These are phyloP conservation scores for Nannoperca obscura DNA, from an alignment of 2,797 vertebrate species.

Conservation along the genomic window DNA sequence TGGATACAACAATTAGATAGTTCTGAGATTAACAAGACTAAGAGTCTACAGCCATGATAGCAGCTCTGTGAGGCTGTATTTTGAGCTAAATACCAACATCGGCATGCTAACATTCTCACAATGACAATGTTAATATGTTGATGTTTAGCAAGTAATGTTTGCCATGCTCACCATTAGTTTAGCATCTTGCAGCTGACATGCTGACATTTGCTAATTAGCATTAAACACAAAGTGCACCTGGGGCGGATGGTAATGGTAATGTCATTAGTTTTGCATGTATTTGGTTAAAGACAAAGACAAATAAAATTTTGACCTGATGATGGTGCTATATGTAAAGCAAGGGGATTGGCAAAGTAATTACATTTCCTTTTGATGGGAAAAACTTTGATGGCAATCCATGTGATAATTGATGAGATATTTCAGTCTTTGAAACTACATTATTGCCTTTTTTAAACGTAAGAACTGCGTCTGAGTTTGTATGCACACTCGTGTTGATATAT, in stretches of 20 bases:
- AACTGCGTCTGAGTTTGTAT: constrained; percentile 8
- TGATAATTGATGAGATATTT: not conserved
- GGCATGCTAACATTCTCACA: not conserved
- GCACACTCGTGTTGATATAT: constrained; percentile 27
- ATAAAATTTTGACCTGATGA: not conserved
- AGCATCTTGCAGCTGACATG: not conserved
- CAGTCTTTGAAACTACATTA: not conserved
- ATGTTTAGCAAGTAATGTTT: not conserved
- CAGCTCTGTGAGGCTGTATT: not conserved
- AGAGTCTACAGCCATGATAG: not conserved
- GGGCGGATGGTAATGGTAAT: not conserved
- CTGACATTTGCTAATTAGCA: not conserved
- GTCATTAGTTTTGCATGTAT: not conserved
- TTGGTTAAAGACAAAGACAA: not conserved
- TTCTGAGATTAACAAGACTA: constrained; percentile 5
- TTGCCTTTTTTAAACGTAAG: not conserved
- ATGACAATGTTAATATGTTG: not conserved
- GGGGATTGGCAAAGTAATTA: not conserved
- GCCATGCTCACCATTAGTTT: not conserved
- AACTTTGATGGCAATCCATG: not conserved
- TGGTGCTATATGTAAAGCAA: not conserved
- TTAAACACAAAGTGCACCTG: not conserved
- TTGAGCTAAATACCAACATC: constrained; percentile 1
- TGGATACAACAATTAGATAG: constrained; percentile 7
- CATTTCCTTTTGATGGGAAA: too few relatives aligned